Base-by-base conservation (phyloP, 92 coral and sea anemone species). In the Epizoanthus rinbou region DNA sequence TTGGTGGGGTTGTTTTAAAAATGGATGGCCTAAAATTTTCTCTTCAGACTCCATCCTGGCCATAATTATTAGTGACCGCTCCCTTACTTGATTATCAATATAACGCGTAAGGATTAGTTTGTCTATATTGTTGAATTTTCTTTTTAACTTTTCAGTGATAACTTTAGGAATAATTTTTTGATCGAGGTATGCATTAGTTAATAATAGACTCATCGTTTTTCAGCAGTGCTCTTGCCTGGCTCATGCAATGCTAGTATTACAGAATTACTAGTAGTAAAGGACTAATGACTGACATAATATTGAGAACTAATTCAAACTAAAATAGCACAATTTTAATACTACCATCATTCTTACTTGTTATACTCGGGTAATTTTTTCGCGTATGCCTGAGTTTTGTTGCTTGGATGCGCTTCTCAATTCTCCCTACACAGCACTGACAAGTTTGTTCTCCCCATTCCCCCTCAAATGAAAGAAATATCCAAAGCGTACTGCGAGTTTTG, bases 1-100 rank as follows among this genome's bases (percentile, higher is more conserved):
- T 58, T 58, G 24, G 64, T 58, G 64, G 64, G 64, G 64, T 58
- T 58, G 64, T 58, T 58, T 58, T 16, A 58, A 58, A 58, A 14
- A 58, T 14, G 21, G 64, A 58, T 58, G 64, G 64, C 64, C 23
- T 16, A 58, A 58, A 58, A 58, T 58, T 58, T 58, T 58, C 64
- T 58, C 64, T 58, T 58, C 64, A 58, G 23, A 5, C 64, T 1
- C 64, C 64, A 58, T 1, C 64, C 64, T 58, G 64, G 17, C 64
- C 64, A 58, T 58, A 58, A 58, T 58, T 58, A 58, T 37, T 37
- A 58, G 2, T 58, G 64, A 58, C 64, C 64, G 24, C 64, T 58
- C 64, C 64, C 23, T 58, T 16, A 58, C 23, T 58, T 58, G 17
- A 0, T 58, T 1, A 58, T 58, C 17, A 16, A 14, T 37, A 37